Percentiles rank a stretch among this genome's conserved stretches.
These are phyloP conservation scores for Erpornis zantholeuca DNA, from an alignment of 2,113 vertebrate species.

Conservation along the genomic window DNA sequence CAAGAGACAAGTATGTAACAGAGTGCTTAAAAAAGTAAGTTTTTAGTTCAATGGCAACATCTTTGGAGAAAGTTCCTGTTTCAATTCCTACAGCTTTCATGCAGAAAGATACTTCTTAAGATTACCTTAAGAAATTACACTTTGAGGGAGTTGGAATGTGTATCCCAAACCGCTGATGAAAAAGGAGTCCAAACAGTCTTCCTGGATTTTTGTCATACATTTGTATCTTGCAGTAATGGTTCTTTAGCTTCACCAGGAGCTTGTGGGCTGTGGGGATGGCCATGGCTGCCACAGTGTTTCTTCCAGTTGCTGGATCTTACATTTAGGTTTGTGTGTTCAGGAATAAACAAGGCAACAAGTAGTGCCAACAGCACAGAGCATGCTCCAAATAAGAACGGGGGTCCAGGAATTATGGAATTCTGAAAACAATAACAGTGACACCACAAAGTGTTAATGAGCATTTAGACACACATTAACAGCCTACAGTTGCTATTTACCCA, in stretches of 20 bases:
- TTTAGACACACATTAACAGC: rapidly evolving
- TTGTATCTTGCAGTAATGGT: slow-evolving; percentile 86
- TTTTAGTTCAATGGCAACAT: slow-evolving; percentile 59
- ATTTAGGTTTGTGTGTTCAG: slow-evolving; percentile 81
- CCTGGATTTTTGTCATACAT: slow-evolving; percentile 76
- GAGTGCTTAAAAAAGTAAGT: slow-evolving; percentile 55
- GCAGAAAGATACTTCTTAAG: slow-evolving; percentile 69
- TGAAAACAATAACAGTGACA: slow-evolving; percentile 11
- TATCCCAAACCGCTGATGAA: slow-evolving; percentile 63
- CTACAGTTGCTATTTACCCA: rapidly evolving
- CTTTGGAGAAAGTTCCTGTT: slow-evolving; percentile 73
- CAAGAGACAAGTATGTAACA: slow-evolving; percentile 69
- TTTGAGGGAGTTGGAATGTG: slow-evolving; percentile 67
- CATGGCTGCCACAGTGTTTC: slow-evolving; percentile 81
- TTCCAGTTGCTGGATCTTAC: slow-evolving; percentile 81
- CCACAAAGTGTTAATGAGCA: background rate
- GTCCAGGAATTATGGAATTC: slow-evolving; percentile 87
- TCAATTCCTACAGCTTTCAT: slow-evolving; percentile 70
- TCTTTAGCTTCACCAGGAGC: slow-evolving; percentile 87
- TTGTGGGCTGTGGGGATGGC: slow-evolving; percentile 82
- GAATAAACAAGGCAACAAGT: slow-evolving; percentile 89
- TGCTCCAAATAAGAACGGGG: slow-evolving; percentile 84
- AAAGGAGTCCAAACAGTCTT: slow-evolving; percentile 11
- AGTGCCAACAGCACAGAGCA: slow-evolving; percentile 86
- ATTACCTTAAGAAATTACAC: slow-evolving; percentile 52